Conservation (phyloP, 2,888 invertebrate species). For the Latrodectus hesperus region DNA sequence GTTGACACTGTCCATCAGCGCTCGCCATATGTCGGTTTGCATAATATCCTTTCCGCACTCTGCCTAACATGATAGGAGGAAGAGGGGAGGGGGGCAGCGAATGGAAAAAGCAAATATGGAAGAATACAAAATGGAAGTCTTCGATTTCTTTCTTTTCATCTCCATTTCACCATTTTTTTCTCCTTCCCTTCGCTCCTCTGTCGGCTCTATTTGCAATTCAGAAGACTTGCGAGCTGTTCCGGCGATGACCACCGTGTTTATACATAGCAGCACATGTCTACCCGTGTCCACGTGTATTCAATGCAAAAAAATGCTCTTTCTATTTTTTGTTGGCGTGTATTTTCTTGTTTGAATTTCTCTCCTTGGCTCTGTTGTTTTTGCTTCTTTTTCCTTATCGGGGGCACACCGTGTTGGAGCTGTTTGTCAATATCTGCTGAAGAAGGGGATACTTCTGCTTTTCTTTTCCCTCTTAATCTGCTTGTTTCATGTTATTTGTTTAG, state of each 20-base stretch:
- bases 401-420: background rate
- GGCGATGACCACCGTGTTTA: conserved; percentile 61
- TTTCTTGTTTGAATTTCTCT: conserved; percentile 12
- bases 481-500: background rate
- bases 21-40: conserved; percentile 62
- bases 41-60: conserved; percentile 63
- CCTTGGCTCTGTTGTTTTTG: conserved; percentile 6
- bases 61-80: conserved; percentile 56
- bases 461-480: background rate
- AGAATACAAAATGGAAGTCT: conserved; percentile 55
- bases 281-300: conserved; percentile 55
- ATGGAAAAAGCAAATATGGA: conserved; percentile 45
- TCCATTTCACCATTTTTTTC: background rate
- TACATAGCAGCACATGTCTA: conserved; percentile 64
- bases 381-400: background rate
- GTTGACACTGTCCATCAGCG: conserved; percentile 68
- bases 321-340: conserved; percentile 9
- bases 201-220: conserved; percentile 63
- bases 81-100: conserved; percentile 6
- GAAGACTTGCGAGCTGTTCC: conserved; percentile 36
- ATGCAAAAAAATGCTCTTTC: conserved; percentile 34
- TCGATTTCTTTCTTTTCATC: conserved; percentile 36
- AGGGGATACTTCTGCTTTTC: background rate
- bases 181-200: conserved; percentile 20
- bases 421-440: background rate